phyloP scores from a whole-genome alignment of 2,797 vertebrate species.

The Salmo trutta region DNA sequence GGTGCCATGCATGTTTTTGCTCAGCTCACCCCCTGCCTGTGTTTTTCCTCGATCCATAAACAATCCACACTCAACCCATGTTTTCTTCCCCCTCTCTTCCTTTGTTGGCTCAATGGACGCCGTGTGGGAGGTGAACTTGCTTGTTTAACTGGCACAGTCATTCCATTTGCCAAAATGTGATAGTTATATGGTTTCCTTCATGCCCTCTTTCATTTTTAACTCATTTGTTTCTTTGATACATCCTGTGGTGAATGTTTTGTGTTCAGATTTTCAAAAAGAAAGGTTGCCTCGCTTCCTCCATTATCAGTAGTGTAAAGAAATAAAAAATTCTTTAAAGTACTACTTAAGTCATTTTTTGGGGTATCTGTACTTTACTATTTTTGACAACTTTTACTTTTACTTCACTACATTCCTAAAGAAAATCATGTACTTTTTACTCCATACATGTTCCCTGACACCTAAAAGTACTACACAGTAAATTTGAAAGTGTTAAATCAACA shows the following conservation, averaged over 20 bases:
- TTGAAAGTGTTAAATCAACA: too few relatives aligned
- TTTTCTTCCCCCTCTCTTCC: too few relatives aligned
- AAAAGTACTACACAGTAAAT: too few relatives aligned
- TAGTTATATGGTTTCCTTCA: not conserved
- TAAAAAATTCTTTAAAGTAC: too few relatives aligned
- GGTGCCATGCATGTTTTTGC: not conserved
- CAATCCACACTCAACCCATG: not conserved
- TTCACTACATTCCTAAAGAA: too few relatives aligned
- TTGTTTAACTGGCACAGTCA: not conserved
- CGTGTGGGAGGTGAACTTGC: not conserved
- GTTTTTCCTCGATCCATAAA: not conserved
- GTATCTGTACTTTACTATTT: too few relatives aligned
- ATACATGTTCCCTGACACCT: too few relatives aligned
- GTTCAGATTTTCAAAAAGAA: not conserved
- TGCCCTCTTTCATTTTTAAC: not conserved
- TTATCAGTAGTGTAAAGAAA: too few relatives aligned
- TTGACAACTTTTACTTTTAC: too few relatives aligned
- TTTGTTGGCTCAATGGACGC: not conserved
- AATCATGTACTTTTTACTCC: too few relatives aligned
- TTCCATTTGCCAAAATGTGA: not conserved
- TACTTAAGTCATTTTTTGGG: too few relatives aligned
- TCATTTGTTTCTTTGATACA: not conserved
- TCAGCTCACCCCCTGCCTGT: not conserved
- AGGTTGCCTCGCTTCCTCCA: not conserved
- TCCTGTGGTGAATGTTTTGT: not conserved